These are phyloP conservation scores for Anthophora plumipes DNA, from an alignment of 2,888 invertebrate genomes.

Conservation along the genomic window DNA sequence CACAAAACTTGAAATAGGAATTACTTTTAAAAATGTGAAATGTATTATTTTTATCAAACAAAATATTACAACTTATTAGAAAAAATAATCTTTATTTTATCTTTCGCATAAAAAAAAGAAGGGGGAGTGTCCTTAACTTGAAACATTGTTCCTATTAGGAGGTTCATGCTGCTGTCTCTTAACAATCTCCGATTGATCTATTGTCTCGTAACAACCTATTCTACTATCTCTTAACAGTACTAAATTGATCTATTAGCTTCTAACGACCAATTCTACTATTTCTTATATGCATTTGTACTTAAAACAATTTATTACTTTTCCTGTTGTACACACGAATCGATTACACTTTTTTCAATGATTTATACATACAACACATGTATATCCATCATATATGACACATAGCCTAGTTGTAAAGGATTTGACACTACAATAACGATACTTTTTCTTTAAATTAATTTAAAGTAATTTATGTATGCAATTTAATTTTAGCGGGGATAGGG, in stretches of 20 bases:
- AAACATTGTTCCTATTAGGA: not conserved
- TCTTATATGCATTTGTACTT: slow-evolving; percentile 1
- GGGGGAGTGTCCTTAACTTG: not conserved
- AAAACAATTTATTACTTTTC: not conserved
- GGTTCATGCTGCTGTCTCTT: not conserved
- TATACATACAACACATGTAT: too few species aligned
- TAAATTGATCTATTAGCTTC: slow-evolving; percentile 11
- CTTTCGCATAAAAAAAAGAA: not conserved
- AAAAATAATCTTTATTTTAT: not conserved
- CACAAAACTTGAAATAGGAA: too few species aligned
- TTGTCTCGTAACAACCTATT: slow-evolving; percentile 6
- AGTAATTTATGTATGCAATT: not conserved
- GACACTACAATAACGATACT: not conserved
- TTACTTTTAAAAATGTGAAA: not conserved
- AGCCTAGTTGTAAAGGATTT: too few species aligned
- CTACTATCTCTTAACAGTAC: slow-evolving; percentile 5
- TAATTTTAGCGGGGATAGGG: slow-evolving; percentile 79
- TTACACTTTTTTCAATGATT: not conserved
- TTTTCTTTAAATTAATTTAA: slow-evolving; percentile 1
- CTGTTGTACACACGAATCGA: not conserved
- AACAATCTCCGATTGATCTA: slow-evolving; percentile 10
- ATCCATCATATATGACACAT: too few species aligned
- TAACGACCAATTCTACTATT: slow-evolving; percentile 12
- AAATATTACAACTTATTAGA: not conserved
- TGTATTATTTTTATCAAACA: not conserved